Base-by-base conservation (phyloP, 2,888 invertebrate genomes). In the Trilocha varians region DNA sequence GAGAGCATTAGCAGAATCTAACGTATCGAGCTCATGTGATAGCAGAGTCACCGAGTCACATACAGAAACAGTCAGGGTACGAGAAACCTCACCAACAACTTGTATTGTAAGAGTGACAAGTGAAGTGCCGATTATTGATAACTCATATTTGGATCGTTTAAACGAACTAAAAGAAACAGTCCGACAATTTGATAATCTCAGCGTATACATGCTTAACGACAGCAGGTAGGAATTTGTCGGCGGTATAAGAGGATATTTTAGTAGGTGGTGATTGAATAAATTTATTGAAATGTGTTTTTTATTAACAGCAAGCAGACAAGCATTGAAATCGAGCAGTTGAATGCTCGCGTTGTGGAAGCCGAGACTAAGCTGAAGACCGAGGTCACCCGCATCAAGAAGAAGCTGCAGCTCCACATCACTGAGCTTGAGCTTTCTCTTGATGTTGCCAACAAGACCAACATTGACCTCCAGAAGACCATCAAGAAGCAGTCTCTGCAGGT, bases 371-470 rank as follows among this genome's bases (percentile, higher is more conserved):
- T 98, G 80, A 97, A 97, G 91, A 93, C 96, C 65, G 98, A 98
- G 85, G 95, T 98, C 44, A 90, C 91, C 55, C 95, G 98, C 87
- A 95, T 98, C 88, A 98, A 98, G 93, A 98, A 98, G 96, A 98
- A 98, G 94, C 88, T 97, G 78, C 97, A 97, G 88, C 94, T 97
- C 76, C 96, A 96, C 72, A 98, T 98, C 86, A 97, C 97, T 64
- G 98, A 98, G 83, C 88, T 98, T 70, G 98, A 98, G 83, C 91
- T 98, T 88, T 94, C 96, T 43, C 91, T 99, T 83, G 98, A 98
- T 87, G 95, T 97, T 62, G 95, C 97, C 87, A 98, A 99, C 91
- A 97, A 98, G 89, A 96, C 93, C 88, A 98, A 98, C 89, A 93
- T 98, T 71, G 96, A 97, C 76, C 89, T 98, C 76, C 97, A 98